Conservation (phyloP, 2,113 vertebrate species). For the Percina caprodes region DNA sequence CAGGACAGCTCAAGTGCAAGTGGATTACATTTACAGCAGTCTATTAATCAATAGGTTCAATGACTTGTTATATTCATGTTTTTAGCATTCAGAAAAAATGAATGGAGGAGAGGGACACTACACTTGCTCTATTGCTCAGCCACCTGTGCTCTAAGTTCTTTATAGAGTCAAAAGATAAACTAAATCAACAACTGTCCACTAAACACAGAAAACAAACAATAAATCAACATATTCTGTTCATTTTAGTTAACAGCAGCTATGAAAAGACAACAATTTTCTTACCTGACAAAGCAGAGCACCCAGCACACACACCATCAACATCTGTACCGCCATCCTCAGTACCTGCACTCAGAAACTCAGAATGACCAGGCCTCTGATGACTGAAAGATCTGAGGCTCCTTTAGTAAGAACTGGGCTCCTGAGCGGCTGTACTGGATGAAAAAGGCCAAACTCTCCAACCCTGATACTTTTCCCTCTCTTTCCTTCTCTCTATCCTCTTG, state of each 20-base stretch:
- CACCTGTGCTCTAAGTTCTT: background rate
- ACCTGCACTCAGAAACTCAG: constrained; percentile 46
- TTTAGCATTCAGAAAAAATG: background rate
- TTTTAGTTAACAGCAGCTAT: constrained; percentile 16
- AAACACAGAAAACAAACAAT: background rate
- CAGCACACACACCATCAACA: constrained; percentile 69
- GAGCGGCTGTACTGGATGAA: constrained; percentile 22
- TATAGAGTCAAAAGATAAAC: background rate
- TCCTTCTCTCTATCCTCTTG: constrained; percentile 34
- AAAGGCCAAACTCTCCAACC: constrained; percentile 52
- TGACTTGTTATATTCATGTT: background rate
- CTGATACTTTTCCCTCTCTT: constrained; percentile 37
- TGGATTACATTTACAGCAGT: constrained; percentile 2
- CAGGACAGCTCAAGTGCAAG: background rate
- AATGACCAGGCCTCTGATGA: constrained; percentile 32
- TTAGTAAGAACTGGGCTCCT: constrained; percentile 33
- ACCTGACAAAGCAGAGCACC: constrained; percentile 76
- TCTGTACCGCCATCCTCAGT: constrained; percentile 70
- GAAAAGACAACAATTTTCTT: constrained; percentile 32
- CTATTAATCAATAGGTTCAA: background rate
- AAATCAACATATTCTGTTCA: background rate
- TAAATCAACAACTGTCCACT: background rate
- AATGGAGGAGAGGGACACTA: background rate
- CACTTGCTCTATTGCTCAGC: background rate
- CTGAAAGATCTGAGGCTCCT: constrained; percentile 29